Percentiles rank a stretch among this genome's conserved stretches.
Conservation (phyloP, 2,888 invertebrate species). For the Oligia latruncula region DNA sequence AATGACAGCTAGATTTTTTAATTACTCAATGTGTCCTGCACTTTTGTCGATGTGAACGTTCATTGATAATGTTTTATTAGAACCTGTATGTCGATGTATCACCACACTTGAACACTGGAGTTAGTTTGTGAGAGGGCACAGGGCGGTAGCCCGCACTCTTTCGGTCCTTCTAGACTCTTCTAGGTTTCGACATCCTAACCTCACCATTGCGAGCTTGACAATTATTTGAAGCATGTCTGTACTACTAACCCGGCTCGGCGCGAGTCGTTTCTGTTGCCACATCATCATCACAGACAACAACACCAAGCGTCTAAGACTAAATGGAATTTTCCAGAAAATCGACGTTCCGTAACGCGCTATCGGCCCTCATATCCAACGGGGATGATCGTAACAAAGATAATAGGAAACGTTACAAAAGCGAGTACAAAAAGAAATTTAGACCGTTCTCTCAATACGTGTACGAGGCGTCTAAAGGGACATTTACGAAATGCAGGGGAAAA, state of each 20-base stretch:
- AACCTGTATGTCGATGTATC: conserved; percentile 88
- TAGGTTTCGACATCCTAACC: conserved; percentile 86
- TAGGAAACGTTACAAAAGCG: conserved; percentile 93
- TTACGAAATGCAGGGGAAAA: conserved; percentile 91
- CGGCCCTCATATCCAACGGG: conserved; percentile 90
- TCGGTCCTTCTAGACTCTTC: conserved; percentile 85
- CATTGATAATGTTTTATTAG: conserved; percentile 85
- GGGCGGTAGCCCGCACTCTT: conserved; percentile 80
- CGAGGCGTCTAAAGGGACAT: conserved; percentile 92
- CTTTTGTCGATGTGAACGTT: conserved; percentile 88
- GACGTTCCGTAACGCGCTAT: conserved; percentile 91
- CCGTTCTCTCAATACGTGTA: conserved; percentile 95
- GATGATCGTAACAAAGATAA: conserved; percentile 91
- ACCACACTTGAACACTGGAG: conserved; percentile 85
- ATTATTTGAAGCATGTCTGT: conserved; percentile 89
- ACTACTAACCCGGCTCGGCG: conserved; percentile 88
- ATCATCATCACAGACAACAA: conserved; percentile 83
- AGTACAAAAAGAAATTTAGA: conserved; percentile 95
- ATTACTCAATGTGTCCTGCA: conserved; percentile 83
- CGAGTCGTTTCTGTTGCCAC: conserved; percentile 89
- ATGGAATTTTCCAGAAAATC: conserved; percentile 90
- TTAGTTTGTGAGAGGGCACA: conserved; percentile 75
- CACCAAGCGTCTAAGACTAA: conserved; percentile 88
- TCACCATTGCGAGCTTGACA: conserved; percentile 89
- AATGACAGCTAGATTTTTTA: conserved; percentile 88